Evolutionary conservation across 2,888 invertebrate species (phyloP).

Genomic region (Halictus quadricinctus): DNA sequence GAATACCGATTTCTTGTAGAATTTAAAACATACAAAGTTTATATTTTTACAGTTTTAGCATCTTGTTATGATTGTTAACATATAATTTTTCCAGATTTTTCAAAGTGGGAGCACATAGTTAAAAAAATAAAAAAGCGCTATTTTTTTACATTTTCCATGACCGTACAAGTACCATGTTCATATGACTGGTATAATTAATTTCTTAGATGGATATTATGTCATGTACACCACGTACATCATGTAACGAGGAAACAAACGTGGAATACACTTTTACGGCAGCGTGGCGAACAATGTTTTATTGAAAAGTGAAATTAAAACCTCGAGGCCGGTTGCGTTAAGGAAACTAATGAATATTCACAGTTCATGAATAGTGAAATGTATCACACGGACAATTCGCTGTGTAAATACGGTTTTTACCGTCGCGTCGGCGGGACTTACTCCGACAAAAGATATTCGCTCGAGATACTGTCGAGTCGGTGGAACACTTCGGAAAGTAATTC

Average conservation of each 20-base stretch:
- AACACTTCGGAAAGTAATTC: constrained; percentile 8
- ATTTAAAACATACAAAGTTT: too few relatives aligned
- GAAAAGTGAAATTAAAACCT: constrained; percentile 3
- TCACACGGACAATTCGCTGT: constrained; percentile 6
- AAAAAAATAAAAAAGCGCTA: too few relatives aligned
- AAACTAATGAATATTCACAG: constrained; percentile 45
- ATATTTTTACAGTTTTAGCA: too few relatives aligned
- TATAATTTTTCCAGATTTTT: too few relatives aligned
- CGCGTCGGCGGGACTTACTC: neutral
- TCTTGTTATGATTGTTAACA: too few relatives aligned
- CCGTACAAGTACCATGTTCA: too few relatives aligned
- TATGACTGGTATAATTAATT: too few relatives aligned
- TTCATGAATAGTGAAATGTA: constrained; percentile 12
- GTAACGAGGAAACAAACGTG: neutral
- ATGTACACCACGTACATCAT: too few relatives aligned
- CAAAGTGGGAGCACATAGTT: too few relatives aligned
- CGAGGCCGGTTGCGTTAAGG: constrained; percentile 14
- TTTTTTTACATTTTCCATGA: too few relatives aligned
- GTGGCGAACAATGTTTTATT: constrained; percentile 3
- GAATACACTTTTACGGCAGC: neutral
- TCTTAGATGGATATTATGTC: too few relatives aligned
- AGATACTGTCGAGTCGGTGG: constrained; percentile 12
- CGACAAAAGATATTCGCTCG: constrained; percentile 1
- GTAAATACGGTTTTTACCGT: constrained; percentile 13
- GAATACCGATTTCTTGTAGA: too few relatives aligned